phyloP scores from a whole-genome alignment of 2,113 vertebrate species.

The Erpornis zantholeuca region DNA sequence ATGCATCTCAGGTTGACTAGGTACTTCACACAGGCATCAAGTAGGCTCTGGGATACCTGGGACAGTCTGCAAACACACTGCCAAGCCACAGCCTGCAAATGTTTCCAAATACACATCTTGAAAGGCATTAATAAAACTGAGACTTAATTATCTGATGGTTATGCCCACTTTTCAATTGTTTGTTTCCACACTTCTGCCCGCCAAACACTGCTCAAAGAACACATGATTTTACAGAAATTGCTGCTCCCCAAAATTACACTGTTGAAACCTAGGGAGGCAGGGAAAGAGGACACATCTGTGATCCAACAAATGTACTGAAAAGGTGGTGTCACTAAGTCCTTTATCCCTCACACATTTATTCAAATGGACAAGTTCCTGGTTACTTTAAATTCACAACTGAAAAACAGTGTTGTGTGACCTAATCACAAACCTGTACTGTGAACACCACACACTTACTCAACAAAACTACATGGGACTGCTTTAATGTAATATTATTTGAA shows the following conservation, averaged over 20 bases:
- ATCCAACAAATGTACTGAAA: background rate
- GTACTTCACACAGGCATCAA: background rate
- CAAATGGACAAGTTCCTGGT: background rate
- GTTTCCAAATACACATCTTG: background rate
- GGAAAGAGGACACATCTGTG: background rate
- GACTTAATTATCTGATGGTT: background rate
- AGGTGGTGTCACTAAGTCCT: background rate
- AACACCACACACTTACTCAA: background rate
- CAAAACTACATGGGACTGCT: background rate
- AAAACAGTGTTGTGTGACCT: background rate
- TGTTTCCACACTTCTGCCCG: background rate
- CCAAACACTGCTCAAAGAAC: background rate
- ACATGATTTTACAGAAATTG: background rate
- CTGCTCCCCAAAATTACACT: background rate
- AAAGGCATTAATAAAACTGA: background rate
- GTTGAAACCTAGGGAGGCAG: background rate
- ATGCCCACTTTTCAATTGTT: accelerated
- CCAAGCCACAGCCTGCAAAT: background rate
- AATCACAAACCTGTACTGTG: background rate
- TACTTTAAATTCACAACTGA: background rate
- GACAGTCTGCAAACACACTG: background rate
- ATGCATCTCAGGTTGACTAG: background rate
- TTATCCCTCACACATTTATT: background rate
- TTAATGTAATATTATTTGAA: background rate
- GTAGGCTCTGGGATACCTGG: background rate